A percentile compares a stretch with the other conserved stretches of the same genome.
Conservation (phyloP, 2,888 invertebrate genomes). For the Parnassius glacialis region DNA sequence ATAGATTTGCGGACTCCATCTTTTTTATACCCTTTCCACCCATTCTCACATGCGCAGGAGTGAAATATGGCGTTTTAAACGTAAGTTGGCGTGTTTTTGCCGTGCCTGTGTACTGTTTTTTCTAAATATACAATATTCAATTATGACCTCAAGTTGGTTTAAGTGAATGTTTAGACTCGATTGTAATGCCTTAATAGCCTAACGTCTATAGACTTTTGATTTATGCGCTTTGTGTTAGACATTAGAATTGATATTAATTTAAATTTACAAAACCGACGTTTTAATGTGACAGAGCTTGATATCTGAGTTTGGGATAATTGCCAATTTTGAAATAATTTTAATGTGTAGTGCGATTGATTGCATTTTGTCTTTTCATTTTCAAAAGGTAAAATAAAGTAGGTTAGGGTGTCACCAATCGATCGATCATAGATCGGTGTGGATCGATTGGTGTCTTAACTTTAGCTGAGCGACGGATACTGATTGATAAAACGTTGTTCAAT, state of each 20-base stretch:
- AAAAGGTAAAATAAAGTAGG: too few species aligned
- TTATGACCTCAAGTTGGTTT: slow-evolving; percentile 39
- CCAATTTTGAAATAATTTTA: not conserved
- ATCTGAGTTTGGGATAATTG: slow-evolving; percentile 10
- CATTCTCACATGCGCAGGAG: slow-evolving; percentile 51
- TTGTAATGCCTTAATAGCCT: slow-evolving; percentile 35
- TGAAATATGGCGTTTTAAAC: slow-evolving; percentile 61
- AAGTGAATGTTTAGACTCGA: slow-evolving; percentile 44
- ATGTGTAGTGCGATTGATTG: too few species aligned
- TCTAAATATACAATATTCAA: slow-evolving; percentile 42
- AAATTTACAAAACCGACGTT: slow-evolving; percentile 10
- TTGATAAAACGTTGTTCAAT: too few species aligned
- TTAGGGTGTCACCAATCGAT: too few species aligned
- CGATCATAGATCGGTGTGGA: too few species aligned
- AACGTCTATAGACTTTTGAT: slow-evolving; percentile 21
- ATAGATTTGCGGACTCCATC: slow-evolving; percentile 60
- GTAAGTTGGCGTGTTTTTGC: slow-evolving; percentile 38
- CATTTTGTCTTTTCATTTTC: too few species aligned
- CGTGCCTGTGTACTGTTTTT: slow-evolving; percentile 33
- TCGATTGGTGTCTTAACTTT: too few species aligned
- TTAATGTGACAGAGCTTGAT: slow-evolving; percentile 6
- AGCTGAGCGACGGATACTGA: too few species aligned
- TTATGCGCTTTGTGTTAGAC: slow-evolving; percentile 19
- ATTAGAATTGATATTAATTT: slow-evolving; percentile 14
- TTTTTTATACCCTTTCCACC: slow-evolving; percentile 48